A percentile compares a stretch with the other conserved stretches of the same genome.
Conservation (phyloP, 35 echinoderm and acorn worm genomes). For the Lytechinus pictus region DNA sequence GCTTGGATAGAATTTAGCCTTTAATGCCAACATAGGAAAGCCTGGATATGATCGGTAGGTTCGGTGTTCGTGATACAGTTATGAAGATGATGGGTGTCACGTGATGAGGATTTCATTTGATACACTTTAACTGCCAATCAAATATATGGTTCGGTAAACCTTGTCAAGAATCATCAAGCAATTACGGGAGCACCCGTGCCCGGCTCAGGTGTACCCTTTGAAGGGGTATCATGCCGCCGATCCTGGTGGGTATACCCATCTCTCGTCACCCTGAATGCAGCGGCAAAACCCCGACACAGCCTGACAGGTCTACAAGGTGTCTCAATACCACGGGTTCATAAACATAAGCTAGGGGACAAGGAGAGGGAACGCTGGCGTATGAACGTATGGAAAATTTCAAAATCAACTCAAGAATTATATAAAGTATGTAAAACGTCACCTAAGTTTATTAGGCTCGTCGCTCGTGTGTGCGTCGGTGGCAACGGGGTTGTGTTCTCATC, state of each 20-base stretch:
- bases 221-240: neutral
- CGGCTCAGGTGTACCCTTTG: slow-evolving; percentile 47
- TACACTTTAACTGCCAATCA: slow-evolving; percentile 11
- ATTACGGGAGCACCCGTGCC: neutral
- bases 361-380: too few relatives aligned
- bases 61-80: neutral
- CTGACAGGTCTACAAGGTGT: neutral
- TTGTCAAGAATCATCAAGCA: slow-evolving; percentile 3
- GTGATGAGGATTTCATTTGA: neutral
- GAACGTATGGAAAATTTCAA: too few relatives aligned
- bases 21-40: too few relatives aligned
- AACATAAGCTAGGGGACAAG: neutral
- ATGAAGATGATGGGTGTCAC: neutral
- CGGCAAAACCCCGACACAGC: neutral
- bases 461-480: too few relatives aligned
- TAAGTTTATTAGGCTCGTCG: too few relatives aligned
- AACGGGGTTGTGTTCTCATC: too few relatives aligned
- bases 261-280: slow-evolving; percentile 4
- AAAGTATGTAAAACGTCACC: too few relatives aligned
- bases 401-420: too few relatives aligned
- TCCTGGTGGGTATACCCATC: slow-evolving; percentile 19
- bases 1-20: too few relatives aligned
- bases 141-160: neutral
- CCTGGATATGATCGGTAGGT: neutral
- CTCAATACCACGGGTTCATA: neutral